These are phyloP conservation scores for Hippopotamus amphibius DNA, from an alignment of 2,113 vertebrate species.

Conservation along the genomic window DNA sequence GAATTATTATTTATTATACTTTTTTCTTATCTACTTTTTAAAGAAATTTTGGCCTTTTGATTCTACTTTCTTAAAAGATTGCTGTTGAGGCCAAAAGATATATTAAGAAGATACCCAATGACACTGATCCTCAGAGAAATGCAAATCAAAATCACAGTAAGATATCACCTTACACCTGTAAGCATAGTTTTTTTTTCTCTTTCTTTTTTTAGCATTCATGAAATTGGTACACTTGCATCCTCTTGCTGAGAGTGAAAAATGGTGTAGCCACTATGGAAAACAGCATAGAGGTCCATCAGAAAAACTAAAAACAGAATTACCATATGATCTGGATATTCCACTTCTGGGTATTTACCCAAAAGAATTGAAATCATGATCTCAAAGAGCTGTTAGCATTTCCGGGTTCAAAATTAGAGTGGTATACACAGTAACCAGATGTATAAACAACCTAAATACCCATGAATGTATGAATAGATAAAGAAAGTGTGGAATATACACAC, in stretches of 20 bases:
- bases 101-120: not conserved
- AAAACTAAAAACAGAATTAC: not conserved
- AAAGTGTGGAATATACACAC: not conserved
- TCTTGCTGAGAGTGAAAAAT: not conserved
- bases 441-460: not conserved
- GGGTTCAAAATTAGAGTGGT: not conserved
- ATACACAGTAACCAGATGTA: not conserved
- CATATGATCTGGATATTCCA: not conserved
- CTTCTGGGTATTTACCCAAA: not conserved
- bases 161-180: not conserved
- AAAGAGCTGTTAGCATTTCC: not conserved
- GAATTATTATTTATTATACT: not conserved
- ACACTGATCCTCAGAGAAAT: not conserved
- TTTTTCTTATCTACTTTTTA: not conserved
- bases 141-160: not conserved
- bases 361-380: not conserved
- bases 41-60: slow-evolving; percentile 1
- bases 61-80: not conserved
- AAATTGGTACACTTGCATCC: not conserved
- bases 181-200: not conserved
- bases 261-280: not conserved
- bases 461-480: not conserved
- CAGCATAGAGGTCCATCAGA: not conserved
- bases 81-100: not conserved
- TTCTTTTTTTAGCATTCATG: too few species aligned